Evolutionary conservation across 2,113 vertebrate species (phyloP), one percentile per base, ranked within the genome.

Genomic region (Gobio gobio): DNA sequence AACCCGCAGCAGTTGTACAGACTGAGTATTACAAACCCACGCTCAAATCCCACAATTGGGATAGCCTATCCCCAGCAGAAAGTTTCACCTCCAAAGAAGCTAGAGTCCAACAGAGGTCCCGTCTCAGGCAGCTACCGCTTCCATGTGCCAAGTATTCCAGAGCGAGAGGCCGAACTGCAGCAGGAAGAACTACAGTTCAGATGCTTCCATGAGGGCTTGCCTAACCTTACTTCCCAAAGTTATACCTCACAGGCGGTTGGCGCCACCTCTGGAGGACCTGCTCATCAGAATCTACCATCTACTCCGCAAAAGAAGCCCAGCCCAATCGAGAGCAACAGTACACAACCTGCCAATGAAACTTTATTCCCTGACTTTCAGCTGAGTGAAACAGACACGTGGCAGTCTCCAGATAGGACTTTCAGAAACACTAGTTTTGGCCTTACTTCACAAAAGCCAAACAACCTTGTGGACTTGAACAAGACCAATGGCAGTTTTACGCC

Each of bases 211-310:
- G 96, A 98, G 83, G 82, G 93, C 20, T 54, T 94, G 61, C 63
- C 95, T 10, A 92, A 95, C 93, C 94, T 95, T 90, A 96, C 93
- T 93, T 94, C 97, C 84, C 84, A 92, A 94, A 94, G 89, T 90
- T 96, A 94, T 97, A 98, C 97, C 97, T 98, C 97, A 96, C 95
- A 95, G 64, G 85, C 94, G 73, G 66, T 95, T 86, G 89, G 92
- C 36, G 86, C 93, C 3, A 88, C 94, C 77, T 91, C 92, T 85
- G 93, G 86, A 87, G 84, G 90, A 12, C 84, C 91, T 83, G 86
- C 93, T 43, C 92, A 94, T 84, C 93, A 91, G 7, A 93, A 93
- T 83, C 93, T 91, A 40, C 59, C 94, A 82, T 87, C 93, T 87
- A 93, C 94, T 83, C 88, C 92, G 80, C 78, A 89, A 59, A 77